These are phyloP conservation scores for Tolypeutes matacus DNA, from an alignment of 2,797 vertebrate species.

Conservation along the genomic window DNA sequence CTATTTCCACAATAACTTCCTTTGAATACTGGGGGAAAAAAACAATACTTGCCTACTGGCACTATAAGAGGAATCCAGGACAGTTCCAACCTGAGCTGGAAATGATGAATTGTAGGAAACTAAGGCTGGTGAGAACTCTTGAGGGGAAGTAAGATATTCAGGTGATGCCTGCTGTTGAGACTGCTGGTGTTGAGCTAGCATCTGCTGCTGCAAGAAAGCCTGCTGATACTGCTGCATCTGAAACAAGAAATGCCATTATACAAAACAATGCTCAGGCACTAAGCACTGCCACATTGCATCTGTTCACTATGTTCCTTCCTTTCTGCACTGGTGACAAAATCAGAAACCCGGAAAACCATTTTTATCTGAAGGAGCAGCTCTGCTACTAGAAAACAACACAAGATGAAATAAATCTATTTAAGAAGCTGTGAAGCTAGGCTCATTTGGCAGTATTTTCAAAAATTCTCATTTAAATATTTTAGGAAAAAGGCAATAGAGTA, in stretches of 20 bases:
- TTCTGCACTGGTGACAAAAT: neutral
- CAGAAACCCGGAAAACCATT: neutral
- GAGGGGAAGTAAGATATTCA: constrained; percentile 92
- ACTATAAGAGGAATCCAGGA: constrained; percentile 88
- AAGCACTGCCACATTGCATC: neutral
- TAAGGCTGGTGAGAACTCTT: constrained; percentile 93
- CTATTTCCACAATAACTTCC: neutral
- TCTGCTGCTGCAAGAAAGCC: constrained; percentile 93
- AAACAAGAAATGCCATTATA: neutral
- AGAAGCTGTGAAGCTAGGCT: neutral
- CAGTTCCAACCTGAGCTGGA: constrained; percentile 84
- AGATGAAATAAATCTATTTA: neutral
- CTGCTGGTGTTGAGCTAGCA: constrained; percentile 89
- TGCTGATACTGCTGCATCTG: constrained; percentile 97
- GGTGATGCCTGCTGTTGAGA: constrained; percentile 88
- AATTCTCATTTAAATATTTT: constrained; percentile 51
- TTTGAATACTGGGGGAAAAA: neutral
- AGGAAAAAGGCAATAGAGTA: constrained; percentile 37
- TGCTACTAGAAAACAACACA: neutral
- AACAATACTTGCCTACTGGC: constrained; percentile 90
- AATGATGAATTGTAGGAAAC: constrained; percentile 89
- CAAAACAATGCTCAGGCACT: neutral
- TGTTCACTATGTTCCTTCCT: neutral
- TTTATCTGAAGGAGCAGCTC: neutral
- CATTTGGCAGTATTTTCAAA: constrained; percentile 18